Percentiles rank a stretch among this genome's conserved stretches.
phyloP scores from a whole-genome alignment of 2,888 invertebrate genomes.

The Agrochola lota region DNA sequence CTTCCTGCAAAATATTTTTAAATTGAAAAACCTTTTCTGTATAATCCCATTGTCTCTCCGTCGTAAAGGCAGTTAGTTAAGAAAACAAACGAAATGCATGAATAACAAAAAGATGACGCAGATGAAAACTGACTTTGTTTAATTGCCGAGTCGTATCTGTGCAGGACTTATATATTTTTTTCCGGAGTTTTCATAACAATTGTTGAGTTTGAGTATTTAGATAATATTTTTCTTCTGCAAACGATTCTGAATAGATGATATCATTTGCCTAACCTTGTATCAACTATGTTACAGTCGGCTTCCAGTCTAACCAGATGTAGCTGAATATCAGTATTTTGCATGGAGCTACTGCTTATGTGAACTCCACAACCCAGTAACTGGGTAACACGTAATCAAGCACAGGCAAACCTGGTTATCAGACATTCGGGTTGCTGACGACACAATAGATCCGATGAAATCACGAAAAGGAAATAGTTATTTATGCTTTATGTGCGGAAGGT shows the following conservation, averaged over 20 bases:
- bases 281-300: too few species aligned
- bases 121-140: conserved; percentile 67
- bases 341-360: not conserved
- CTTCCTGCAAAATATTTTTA: conserved; percentile 23
- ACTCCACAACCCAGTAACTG: not conserved
- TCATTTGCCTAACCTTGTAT: not conserved
- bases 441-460: not conserved
- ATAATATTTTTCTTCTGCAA: not conserved
- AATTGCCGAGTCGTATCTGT: conserved; percentile 59
- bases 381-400: not conserved
- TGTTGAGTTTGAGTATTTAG: not conserved
- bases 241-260: not conserved
- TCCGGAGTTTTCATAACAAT: not conserved
- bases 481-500: too few species aligned
- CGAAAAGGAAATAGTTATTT: too few species aligned
- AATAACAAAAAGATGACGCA: conserved; percentile 74
- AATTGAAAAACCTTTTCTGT: conserved; percentile 45
- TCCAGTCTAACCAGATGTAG: too few species aligned
- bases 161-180: not conserved
- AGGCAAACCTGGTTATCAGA: not conserved
- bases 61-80: conserved; percentile 75
- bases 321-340: too few species aligned
- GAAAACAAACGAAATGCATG: conserved; percentile 75
- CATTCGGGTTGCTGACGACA: not conserved
- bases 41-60: conserved; percentile 28